Base-by-base conservation (phyloP, 2,113 vertebrate genomes). In the Callorhinus ursinus region DNA sequence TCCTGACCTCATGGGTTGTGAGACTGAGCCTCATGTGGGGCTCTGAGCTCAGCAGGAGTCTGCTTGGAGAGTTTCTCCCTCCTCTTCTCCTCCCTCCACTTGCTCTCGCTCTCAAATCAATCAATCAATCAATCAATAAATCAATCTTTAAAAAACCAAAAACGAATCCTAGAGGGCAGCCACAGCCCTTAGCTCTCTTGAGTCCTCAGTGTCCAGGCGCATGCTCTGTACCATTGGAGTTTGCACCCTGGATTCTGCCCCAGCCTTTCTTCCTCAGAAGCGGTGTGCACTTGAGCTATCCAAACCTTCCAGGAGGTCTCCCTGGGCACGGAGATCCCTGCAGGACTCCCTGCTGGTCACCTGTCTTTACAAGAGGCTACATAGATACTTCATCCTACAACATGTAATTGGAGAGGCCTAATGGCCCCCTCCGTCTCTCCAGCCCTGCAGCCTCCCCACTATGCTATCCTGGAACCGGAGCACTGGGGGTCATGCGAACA, bases 301-400 rank as follows among this genome's bases (percentile, higher is more conserved):
- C 85, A 67, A 36, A 36, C 10, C 71, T 51, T 67, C 55, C 18
- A 22, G 53, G 81, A 67, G 33, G 12, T 13, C 39, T 42, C 4
- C 57, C 0, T 2, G 26, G 28, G 46, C 49, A 31, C 10, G 59
- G 81, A 19, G 0, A 4, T n/a, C 57, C 26, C 57, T 5, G 12
- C 4, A 18, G 33, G 57, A 1, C 5, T 63, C 39, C 65, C 59
- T 3, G 53, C 79, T n/a, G 67, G 15, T 6, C 3, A 0, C 21
- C 21, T 3, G 15, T 46, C 69, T 74, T n/a, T 24, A 57, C 28
- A 18, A 51, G 55, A 36, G 57, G 18, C 42, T 13, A 1, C 42
- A 6, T 31, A 0, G 0, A 0, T 21, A 42, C 33, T 1, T 46
- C 24, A 2, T 22, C 1, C 2, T 11, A n/a, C 42, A 2, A n/a